Evolutionary conservation across 2,888 invertebrate genomes (phyloP).

Genomic region (Aphidoletes aphidimyza): DNA sequence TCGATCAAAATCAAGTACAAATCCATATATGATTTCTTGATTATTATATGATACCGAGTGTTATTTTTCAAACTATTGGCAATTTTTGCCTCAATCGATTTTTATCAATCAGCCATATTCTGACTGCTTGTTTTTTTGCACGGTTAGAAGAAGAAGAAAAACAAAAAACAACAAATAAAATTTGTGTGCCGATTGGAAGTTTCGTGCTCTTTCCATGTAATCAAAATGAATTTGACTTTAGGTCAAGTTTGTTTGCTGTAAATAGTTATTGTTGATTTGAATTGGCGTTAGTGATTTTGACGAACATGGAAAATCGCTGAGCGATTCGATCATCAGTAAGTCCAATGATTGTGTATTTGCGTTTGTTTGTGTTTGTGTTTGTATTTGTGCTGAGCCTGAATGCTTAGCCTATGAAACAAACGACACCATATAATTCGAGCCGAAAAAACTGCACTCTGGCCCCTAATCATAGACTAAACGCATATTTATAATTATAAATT

Average conservation of each 20-base stretch:
- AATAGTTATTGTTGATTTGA: conserved; percentile 46
- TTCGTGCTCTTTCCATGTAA: conserved; percentile 43
- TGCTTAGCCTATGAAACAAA: neutral
- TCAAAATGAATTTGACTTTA: conserved; percentile 54
- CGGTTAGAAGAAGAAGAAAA: too few relatives aligned
- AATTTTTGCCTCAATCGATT: conserved; percentile 35
- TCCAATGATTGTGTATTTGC: neutral
- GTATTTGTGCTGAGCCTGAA: neutral
- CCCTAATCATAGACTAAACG: conserved; percentile 22
- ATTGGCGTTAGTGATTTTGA: conserved; percentile 18
- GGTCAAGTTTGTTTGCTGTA: conserved; percentile 51
- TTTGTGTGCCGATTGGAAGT: neutral
- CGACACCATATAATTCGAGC: conserved; percentile 38
- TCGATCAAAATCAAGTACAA: conserved; percentile 39
- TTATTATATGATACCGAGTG: conserved; percentile 8
- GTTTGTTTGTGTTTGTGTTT: neutral
- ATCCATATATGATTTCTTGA: conserved; percentile 30
- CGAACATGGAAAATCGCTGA: neutral
- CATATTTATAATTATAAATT: conserved; percentile 49
- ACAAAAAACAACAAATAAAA: too few relatives aligned
- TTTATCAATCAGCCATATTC: conserved; percentile 32
- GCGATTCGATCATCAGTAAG: neutral
- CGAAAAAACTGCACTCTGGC: conserved; percentile 37
- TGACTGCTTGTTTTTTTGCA: neutral
- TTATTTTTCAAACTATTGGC: conserved; percentile 44